A percentile compares a stretch with the other conserved stretches of the same genome.
Evolutionary conservation across 2,888 invertebrate species (phyloP).

Genomic region (Pyrrhopygopsis socrates): DNA sequence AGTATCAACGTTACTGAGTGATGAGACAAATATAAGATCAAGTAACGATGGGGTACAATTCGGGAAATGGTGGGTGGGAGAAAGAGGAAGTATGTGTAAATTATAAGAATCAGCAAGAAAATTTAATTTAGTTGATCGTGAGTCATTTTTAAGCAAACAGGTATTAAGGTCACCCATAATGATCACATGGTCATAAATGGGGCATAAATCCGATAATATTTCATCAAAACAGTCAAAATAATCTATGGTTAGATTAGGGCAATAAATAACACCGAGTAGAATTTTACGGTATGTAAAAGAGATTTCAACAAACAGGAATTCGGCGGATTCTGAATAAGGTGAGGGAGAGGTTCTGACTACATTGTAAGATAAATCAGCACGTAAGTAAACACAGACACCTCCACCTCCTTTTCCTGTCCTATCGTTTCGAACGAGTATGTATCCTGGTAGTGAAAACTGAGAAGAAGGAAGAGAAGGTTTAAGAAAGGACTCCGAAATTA

Average conservation of each 20-base stretch:
- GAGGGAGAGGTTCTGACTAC: constrained; percentile 3
- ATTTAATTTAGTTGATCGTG: neutral
- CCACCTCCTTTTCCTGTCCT: constrained; percentile 1
- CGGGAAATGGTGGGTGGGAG: neutral
- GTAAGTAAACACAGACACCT: neutral
- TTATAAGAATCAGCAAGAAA: neutral
- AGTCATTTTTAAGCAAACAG: neutral
- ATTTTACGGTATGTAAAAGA: neutral
- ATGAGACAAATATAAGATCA: neutral
- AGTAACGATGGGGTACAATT: neutral
- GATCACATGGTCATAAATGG: constrained; percentile 1
- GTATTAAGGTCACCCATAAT: neutral
- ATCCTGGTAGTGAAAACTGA: constrained; percentile 17
- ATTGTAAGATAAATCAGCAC: neutral
- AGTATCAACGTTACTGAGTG: neutral
- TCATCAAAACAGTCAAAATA: neutral
- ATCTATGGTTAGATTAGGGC: neutral
- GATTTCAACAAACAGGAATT: neutral
- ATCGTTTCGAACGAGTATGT: neutral
- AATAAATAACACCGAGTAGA: neutral
- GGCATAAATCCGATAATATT: neutral
- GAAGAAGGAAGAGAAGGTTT: neutral
- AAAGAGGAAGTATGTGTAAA: neutral
- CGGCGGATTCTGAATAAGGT: neutral
- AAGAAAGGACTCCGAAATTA: neutral